phyloP scores from a whole-genome alignment of 2,888 invertebrate species.

The Antheraea yamamai region DNA sequence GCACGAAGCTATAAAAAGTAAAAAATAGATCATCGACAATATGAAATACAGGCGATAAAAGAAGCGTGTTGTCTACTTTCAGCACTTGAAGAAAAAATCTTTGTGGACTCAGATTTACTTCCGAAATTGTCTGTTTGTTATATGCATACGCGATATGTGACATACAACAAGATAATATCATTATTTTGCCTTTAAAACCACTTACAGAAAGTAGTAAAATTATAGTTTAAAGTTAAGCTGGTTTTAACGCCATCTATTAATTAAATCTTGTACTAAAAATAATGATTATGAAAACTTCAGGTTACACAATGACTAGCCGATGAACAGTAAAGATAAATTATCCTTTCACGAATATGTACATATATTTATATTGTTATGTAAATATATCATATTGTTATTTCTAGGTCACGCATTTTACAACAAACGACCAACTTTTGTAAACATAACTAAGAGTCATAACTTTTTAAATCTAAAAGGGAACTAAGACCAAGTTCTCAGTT shows the following conservation, averaged over 20 bases:
- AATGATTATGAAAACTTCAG: neutral
- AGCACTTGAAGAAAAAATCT: neutral
- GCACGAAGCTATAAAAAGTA: too few relatives aligned
- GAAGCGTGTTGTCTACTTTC: too few relatives aligned
- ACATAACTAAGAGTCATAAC: neutral
- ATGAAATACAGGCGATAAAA: too few relatives aligned
- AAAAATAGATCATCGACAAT: too few relatives aligned
- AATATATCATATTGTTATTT: neutral
- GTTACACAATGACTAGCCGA: neutral
- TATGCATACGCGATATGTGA: neutral
- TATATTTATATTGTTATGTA: neutral
- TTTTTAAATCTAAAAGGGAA: neutral
- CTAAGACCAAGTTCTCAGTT: neutral
- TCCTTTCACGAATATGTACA: neutral
- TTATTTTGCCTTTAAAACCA: neutral
- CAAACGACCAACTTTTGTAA: neutral
- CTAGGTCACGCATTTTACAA: neutral
- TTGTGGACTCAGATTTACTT: neutral
- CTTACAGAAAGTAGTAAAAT: neutral
- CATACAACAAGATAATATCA: neutral
- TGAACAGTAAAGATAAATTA: neutral
- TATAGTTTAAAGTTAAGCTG: neutral
- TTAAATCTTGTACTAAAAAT: neutral
- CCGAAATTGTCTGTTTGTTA: neutral
- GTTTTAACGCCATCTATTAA: neutral